A percentile compares a stretch with the other conserved stretches of the same genome.
These are phyloP conservation scores for Oxycera nigricornis DNA, from an alignment of 2,888 invertebrate genomes.

Conservation along the genomic window DNA sequence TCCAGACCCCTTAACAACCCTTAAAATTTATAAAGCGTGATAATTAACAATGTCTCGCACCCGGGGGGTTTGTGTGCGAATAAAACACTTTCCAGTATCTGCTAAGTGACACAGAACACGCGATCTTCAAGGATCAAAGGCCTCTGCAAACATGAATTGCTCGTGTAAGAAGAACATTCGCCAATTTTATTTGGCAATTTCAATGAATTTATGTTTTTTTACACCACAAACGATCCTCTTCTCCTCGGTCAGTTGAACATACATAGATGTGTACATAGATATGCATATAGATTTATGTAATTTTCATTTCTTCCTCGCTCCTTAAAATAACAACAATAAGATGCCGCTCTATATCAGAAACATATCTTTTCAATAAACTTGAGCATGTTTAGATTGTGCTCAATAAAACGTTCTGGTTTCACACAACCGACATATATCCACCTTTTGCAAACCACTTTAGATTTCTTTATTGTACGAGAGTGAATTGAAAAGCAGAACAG, in stretches of 20 bases:
- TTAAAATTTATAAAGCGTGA: slow-evolving; percentile 34
- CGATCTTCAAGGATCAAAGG: slow-evolving; percentile 29
- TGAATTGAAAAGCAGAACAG: not conserved
- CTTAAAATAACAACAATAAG: slow-evolving; percentile 21
- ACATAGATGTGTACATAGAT: not conserved
- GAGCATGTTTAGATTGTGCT: slow-evolving; percentile 32
- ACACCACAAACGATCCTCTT: not conserved
- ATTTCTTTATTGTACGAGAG: not conserved
- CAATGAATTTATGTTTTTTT: slow-evolving; percentile 32
- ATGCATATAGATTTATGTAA: not conserved
- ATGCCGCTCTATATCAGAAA: slow-evolving; percentile 20
- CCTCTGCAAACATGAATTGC: slow-evolving; percentile 9
- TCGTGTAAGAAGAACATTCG: not conserved
- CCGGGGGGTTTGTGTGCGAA: slow-evolving; percentile 7
- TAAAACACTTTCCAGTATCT: slow-evolving; percentile 15
- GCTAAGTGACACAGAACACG: slow-evolving; percentile 27
- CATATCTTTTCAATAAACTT: slow-evolving; percentile 37
- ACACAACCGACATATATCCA: not conserved
- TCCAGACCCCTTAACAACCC: no score
- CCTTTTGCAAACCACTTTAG: not conserved
- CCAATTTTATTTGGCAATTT: slow-evolving; percentile 37
- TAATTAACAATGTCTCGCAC: slow-evolving; percentile 24
- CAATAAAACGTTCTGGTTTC: slow-evolving; percentile 26
- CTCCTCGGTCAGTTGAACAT: not conserved
- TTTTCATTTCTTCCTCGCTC: not conserved